These are phyloP conservation scores for Chelmon rostratus DNA, from an alignment of 2,797 vertebrate genomes.

Conservation along the genomic window DNA sequence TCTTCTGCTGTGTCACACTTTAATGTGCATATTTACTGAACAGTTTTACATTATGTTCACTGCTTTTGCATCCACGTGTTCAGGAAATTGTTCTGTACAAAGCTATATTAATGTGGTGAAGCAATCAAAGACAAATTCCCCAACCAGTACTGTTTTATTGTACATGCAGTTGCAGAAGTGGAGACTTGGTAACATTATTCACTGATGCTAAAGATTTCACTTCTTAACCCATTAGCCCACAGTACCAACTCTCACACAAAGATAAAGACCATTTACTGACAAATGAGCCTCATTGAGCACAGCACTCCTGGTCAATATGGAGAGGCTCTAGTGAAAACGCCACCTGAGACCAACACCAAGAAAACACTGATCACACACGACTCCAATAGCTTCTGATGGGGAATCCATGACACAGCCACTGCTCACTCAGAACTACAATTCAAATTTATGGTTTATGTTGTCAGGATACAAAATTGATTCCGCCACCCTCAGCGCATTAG, in stretches of 20 bases:
- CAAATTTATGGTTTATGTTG: constrained; percentile 26
- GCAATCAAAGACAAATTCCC: neutral
- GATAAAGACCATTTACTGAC: neutral
- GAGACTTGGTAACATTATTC: neutral
- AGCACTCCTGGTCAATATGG: neutral
- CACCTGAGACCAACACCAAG: neutral
- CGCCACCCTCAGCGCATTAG: constrained; percentile 22
- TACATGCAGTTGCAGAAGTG: too few species aligned
- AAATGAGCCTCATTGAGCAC: neutral
- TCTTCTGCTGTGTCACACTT: too few species aligned
- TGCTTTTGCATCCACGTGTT: too few species aligned
- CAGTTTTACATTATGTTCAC: too few species aligned
- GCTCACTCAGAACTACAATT: constrained; percentile 20
- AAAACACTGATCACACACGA: constrained; percentile 10
- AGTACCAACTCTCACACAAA: neutral
- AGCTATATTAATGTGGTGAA: neutral
- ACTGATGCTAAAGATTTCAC: too few species aligned
- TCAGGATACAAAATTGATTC: constrained; percentile 32
- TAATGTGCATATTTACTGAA: too few species aligned
- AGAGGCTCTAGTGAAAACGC: neutral
- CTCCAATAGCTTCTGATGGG: neutral
- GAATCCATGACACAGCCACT: constrained; percentile 22
- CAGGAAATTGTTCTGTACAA: neutral
- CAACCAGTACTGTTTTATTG: too few species aligned
- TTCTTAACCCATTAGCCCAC: neutral